A percentile compares a stretch with the other conserved stretches of the same genome.
Conservation (phyloP, 2,888 invertebrate genomes). For the Harpagoxenus sublaevis region DNA sequence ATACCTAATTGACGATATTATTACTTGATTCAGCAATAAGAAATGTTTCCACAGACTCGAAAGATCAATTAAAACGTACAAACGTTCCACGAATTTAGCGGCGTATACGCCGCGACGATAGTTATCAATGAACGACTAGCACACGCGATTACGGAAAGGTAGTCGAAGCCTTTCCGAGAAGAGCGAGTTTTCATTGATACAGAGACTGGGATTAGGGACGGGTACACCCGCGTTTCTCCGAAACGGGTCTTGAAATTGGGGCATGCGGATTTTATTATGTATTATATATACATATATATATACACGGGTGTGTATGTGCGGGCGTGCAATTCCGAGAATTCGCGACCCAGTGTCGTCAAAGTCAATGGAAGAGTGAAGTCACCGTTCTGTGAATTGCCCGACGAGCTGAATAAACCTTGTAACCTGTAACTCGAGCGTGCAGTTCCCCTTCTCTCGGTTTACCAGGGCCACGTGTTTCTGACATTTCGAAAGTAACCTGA, state of each 20-base stretch:
- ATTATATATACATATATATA: neutral
- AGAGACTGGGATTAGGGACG: slow-evolving; percentile 58
- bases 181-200: slow-evolving; percentile 68
- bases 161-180: slow-evolving; percentile 65
- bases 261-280: slow-evolving; percentile 58
- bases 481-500: slow-evolving; percentile 41
- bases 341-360: slow-evolving; percentile 1
- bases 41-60: neutral
- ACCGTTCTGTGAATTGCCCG: slow-evolving; percentile 50
- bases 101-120: neutral
- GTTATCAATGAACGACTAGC: slow-evolving; percentile 63
- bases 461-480: slow-evolving; percentile 34
- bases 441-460: neutral
- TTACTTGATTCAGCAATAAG: neutral
- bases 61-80: slow-evolving; percentile 10
- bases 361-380: slow-evolving; percentile 42
- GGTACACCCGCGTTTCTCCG: slow-evolving; percentile 56
- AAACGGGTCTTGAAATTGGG: slow-evolving; percentile 64
- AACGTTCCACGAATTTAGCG: slow-evolving; percentile 15
- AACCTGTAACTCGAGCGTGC: slow-evolving; percentile 41
- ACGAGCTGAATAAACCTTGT: slow-evolving; percentile 47
- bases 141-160: slow-evolving; percentile 67
- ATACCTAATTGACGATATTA: neutral
- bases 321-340: slow-evolving; percentile 52
- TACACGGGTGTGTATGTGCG: neutral